A percentile compares a stretch with the other conserved stretches of the same genome.
These are phyloP conservation scores for Globodera ellingtonae DNA, from an alignment of 1,140 invertebrate genomes.

Conservation along the genomic window DNA sequence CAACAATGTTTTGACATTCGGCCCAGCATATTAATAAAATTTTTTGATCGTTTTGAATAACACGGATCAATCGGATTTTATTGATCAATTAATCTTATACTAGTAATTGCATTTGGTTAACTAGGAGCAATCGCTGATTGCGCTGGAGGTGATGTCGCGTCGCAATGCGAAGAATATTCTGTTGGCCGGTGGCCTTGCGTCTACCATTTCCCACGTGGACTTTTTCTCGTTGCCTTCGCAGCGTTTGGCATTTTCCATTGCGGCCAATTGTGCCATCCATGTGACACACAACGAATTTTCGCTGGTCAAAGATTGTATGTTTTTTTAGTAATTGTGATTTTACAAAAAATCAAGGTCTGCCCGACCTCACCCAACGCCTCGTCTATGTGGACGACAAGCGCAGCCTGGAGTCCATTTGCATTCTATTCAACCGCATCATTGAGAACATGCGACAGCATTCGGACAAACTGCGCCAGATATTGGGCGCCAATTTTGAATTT, in stretches of 20 bases:
- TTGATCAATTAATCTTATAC: not conserved
- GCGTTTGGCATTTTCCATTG: slow-evolving; percentile 62
- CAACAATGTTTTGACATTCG: slow-evolving; percentile 37
- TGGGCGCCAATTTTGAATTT: slow-evolving; percentile 78
- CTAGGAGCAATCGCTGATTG: slow-evolving; percentile 55
- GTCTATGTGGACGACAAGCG: slow-evolving; percentile 78
- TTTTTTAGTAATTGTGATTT: not conserved
- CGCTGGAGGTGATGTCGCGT: slow-evolving; percentile 62
- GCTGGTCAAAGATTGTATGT: slow-evolving; percentile 49
- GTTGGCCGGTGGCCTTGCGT: slow-evolving; percentile 55
- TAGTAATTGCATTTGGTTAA: slow-evolving; percentile 13
- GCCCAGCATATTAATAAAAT: slow-evolving; percentile 29
- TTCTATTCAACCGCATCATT: slow-evolving; percentile 89
- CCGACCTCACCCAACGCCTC: slow-evolving; percentile 59
- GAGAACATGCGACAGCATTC: slow-evolving; percentile 94
- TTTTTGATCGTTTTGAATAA: no score
- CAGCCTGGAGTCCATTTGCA: slow-evolving; percentile 92
- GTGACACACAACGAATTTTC: slow-evolving; percentile 48
- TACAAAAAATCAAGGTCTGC: slow-evolving; percentile 7
- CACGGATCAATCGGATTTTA: no score
- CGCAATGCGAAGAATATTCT: slow-evolving; percentile 61
- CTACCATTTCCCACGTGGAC: slow-evolving; percentile 62
- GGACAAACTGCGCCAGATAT: slow-evolving; percentile 86
- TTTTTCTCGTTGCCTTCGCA: slow-evolving; percentile 62
- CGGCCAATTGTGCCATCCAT: slow-evolving; percentile 58